Evolutionary conservation across 1,140 invertebrate species (phyloP).

Genomic region (Drosophila pandora): DNA sequence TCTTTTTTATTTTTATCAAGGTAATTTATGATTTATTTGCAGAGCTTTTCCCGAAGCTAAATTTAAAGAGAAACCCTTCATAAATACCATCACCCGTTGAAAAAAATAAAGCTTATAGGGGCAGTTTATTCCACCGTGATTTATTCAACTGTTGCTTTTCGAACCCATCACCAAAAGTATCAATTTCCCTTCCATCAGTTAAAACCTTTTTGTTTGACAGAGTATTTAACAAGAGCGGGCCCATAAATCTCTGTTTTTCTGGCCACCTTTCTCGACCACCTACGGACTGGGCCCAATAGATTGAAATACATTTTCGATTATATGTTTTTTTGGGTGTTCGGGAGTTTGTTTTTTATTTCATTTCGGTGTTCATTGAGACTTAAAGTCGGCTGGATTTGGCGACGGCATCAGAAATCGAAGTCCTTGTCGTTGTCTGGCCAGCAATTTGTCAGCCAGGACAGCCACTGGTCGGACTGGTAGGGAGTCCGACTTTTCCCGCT

Average conservation of each 20-base stretch:
- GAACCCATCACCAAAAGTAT: conserved; percentile 17
- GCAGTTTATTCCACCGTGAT: conserved; percentile 1
- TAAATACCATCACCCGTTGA: too few relatives aligned
- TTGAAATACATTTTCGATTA: conserved; percentile 75
- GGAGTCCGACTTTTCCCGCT: neutral
- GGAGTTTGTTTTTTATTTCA: conserved; percentile 21
- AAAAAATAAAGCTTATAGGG: neutral
- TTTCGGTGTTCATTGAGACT: conserved; percentile 51
- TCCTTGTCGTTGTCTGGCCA: conserved; percentile 25
- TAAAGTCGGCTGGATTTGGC: conserved; percentile 35
- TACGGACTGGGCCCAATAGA: conserved; percentile 63
- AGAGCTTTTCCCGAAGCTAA: neutral
- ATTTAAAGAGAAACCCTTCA: neutral
- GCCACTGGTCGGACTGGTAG: too few relatives aligned
- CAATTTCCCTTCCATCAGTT: conserved; percentile 37
- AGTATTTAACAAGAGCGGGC: conserved; percentile 59
- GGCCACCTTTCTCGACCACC: conserved; percentile 35
- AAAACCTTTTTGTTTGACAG: conserved; percentile 63
- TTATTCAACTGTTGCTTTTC: conserved; percentile 60
- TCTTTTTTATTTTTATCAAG: neutral
- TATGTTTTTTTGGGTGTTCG: conserved; percentile 2
- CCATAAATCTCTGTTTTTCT: conserved; percentile 61
- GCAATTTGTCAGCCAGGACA: conserved; percentile 64
- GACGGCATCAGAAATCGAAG: conserved; percentile 30
- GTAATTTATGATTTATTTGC: neutral